Evolutionary conservation across 2,888 invertebrate genomes (phyloP).

Genomic region (Mylabris sibirica): DNA sequence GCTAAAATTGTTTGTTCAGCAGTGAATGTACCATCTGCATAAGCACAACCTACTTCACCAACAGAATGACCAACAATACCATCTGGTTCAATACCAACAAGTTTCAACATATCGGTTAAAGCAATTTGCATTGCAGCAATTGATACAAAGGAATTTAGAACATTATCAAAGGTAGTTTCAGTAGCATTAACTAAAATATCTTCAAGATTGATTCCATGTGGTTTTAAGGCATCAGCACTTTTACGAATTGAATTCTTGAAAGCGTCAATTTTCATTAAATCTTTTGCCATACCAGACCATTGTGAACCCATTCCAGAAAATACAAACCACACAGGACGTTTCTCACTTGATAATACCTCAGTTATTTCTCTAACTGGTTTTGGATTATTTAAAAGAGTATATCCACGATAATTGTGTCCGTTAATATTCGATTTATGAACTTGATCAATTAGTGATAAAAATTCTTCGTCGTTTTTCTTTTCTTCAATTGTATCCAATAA

Average conservation of each 20-base stretch:
- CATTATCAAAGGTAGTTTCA: conserved; percentile 81
- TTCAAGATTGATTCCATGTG: conserved; percentile 84
- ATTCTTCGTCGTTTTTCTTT: conserved; percentile 73
- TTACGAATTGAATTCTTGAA: conserved; percentile 82
- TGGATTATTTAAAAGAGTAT: conserved; percentile 71
- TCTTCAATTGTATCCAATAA: conserved; percentile 71
- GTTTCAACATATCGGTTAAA: conserved; percentile 85
- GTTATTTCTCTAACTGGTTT: conserved; percentile 63
- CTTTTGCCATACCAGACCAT: conserved; percentile 95
- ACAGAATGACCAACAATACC: conserved; percentile 97
- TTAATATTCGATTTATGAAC: conserved; percentile 74
- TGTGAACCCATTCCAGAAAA: conserved; percentile 99
- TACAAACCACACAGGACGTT: conserved; percentile 90
- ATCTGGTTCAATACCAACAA: conserved; percentile 83
- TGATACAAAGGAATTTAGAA: conserved; percentile 88
- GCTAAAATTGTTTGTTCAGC: conserved; percentile 93
- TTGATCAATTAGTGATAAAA: conserved; percentile 78
- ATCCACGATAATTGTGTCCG: conserved; percentile 84
- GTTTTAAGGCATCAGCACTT: conserved; percentile 78
- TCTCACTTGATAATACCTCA: conserved; percentile 64
- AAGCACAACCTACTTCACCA: conserved; percentile 93
- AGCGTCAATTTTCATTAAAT: conserved; percentile 81
- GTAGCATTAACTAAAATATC: conserved; percentile 79
- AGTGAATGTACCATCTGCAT: conserved; percentile 95
- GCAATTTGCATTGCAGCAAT: conserved; percentile 97